Conservation (phyloP, 1,140 invertebrate genomes). For the Sitodiplosis mosellana region DNA sequence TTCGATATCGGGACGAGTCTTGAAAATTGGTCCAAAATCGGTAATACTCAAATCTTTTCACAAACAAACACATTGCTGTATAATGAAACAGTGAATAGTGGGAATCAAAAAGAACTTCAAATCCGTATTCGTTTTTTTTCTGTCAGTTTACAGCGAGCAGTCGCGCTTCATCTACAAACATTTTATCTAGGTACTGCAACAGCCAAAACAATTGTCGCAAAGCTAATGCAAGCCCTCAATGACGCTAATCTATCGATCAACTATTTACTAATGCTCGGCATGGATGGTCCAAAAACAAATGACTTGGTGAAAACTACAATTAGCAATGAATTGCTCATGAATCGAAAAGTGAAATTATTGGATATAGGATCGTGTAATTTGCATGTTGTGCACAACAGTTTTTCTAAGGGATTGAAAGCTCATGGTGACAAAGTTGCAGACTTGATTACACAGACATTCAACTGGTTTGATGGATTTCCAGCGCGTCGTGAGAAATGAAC, state of each 20-base stretch:
- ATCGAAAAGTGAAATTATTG: not conserved
- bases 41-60: no score
- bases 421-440: not conserved
- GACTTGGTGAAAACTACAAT: not conserved
- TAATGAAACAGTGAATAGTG: not conserved
- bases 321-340: not conserved
- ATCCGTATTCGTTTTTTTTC: not conserved
- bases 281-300: not conserved
- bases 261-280: not conserved
- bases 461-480: not conserved
- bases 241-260: not conserved
- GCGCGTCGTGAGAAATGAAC: not conserved
- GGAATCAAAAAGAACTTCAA: not conserved
- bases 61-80: no score
- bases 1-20: no score
- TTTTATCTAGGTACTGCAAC: not conserved
- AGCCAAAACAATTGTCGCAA: not conserved
- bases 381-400: not conserved
- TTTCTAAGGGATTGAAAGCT: not conserved
- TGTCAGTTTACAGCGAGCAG: not conserved
- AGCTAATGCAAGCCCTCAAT: not conserved
- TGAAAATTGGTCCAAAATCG: no score
- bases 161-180: not conserved
- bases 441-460: not conserved
- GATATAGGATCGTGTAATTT: not conserved